These are phyloP conservation scores for Laspeyria flexula DNA, from an alignment of 2,888 invertebrate genomes.

Conservation along the genomic window DNA sequence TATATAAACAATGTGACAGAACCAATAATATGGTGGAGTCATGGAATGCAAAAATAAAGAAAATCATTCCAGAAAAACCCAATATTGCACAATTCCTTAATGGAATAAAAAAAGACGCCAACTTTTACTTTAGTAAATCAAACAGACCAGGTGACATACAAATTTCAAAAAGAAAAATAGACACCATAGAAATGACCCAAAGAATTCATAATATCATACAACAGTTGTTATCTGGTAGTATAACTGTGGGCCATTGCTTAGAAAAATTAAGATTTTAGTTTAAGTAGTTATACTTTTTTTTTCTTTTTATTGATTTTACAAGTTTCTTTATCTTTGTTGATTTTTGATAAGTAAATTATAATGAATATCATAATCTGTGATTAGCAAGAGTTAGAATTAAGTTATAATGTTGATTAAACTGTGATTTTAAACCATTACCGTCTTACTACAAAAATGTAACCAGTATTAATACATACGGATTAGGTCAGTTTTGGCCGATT, in stretches of 20 bases:
- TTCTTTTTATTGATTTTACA: no score
- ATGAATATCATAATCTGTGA: no score
- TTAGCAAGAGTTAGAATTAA: no score
- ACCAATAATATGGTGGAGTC: constrained; percentile 15
- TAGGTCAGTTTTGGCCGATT: no score
- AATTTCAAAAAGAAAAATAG: constrained; percentile 15
- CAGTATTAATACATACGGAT: no score
- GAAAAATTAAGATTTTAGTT: constrained; percentile 8
- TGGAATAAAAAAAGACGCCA: constrained; percentile 19
- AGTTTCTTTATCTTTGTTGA: no score
- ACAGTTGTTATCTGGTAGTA: constrained; percentile 3
- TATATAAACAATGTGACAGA: constrained; percentile 6
- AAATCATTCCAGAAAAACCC: constrained; percentile 13
- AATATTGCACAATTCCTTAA: constrained; percentile 16
- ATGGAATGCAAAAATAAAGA: constrained; percentile 17
- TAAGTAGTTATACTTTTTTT: no score
- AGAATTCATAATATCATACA: constrained; percentile 12
- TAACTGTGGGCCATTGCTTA: constrained; percentile 4
- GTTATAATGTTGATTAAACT: no score
- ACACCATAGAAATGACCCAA: constrained; percentile 11
- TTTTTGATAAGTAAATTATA: no score
- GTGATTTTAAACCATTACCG: no score
- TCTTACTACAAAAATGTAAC: no score
- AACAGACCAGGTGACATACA: constrained; percentile 8
- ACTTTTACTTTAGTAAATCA: constrained; percentile 10